These are phyloP conservation scores for Anser brachyrhynchus DNA, from an alignment of 2,113 vertebrate species.

Conservation along the genomic window DNA sequence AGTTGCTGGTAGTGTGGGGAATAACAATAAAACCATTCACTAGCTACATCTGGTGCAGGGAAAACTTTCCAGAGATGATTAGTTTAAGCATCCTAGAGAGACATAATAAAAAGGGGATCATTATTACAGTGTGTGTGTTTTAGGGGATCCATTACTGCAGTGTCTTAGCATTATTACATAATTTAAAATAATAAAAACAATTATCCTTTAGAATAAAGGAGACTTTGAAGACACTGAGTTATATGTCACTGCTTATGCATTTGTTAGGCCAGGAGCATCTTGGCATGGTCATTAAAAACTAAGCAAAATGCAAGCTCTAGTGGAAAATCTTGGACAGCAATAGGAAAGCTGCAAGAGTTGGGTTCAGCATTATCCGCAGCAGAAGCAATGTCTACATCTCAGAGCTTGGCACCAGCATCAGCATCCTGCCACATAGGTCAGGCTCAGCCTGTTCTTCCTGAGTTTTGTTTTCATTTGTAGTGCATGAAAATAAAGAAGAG, in stretches of 20 bases:
- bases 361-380: not conserved
- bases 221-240: not conserved
- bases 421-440: not conserved
- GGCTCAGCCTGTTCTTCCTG: not conserved
- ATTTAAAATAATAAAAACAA: slow-evolving; percentile 51
- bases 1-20: slow-evolving; percentile 48
- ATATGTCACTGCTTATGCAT: not conserved
- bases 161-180: slow-evolving; percentile 37
- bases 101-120: slow-evolving; percentile 50
- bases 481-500: not conserved
- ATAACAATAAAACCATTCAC: slow-evolving; percentile 48
- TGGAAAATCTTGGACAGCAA: not conserved
- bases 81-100: slow-evolving; percentile 59
- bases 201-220: slow-evolving; percentile 48
- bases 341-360: not conserved
- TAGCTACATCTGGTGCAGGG: slow-evolving; percentile 60
- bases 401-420: not conserved
- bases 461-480: not conserved
- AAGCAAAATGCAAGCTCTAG: not conserved
- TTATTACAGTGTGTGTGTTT: slow-evolving; percentile 31
- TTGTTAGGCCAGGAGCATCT: not conserved
- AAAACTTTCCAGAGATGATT: slow-evolving; percentile 62
- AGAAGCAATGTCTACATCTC: not conserved
- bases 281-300: not conserved
- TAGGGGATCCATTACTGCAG: slow-evolving; percentile 36